Conservation (phyloP, 2,888 invertebrate species). For the Ichneumon xanthorius region DNA sequence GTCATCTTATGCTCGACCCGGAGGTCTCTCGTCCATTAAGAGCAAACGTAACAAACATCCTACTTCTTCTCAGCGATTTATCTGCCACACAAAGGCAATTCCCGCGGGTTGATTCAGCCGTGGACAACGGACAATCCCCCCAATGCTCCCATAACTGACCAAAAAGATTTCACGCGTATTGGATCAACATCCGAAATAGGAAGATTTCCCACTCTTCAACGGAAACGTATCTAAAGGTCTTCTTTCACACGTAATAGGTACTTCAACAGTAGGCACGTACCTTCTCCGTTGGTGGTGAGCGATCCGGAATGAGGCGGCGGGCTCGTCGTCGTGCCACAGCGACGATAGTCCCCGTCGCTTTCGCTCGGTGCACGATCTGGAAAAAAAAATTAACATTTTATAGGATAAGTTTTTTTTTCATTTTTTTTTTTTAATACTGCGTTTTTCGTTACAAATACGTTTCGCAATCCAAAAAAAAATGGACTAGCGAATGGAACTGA, state of each 20-base stretch:
- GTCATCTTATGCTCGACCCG: neutral
- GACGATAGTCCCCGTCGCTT: constrained; percentile 85
- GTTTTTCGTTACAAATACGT: neutral
- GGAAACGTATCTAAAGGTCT: neutral
- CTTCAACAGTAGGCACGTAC: constrained; percentile 85
- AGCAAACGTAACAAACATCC: neutral
- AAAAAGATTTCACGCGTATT: neutral
- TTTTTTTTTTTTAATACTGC: neutral
- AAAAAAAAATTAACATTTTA: constrained; percentile 76
- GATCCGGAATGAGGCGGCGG: constrained; percentile 90
- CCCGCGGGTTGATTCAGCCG: too few relatives aligned
- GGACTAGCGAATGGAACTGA: neutral
- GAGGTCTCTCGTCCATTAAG: neutral
- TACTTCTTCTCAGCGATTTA: neutral
- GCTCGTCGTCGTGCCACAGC: constrained; percentile 87
- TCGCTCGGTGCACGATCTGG: constrained; percentile 90
- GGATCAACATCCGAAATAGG: too few relatives aligned
- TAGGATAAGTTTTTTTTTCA: neutral
- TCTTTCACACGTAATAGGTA: neutral
- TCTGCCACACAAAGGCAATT: neutral
- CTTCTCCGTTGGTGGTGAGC: constrained; percentile 93
- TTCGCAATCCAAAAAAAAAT: neutral
- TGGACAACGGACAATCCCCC: too few relatives aligned
- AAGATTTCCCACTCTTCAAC: neutral
- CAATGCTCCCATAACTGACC: neutral